phyloP scores from a whole-genome alignment of 1,140 invertebrate genomes.

The Trichogramma pretiosum region DNA sequence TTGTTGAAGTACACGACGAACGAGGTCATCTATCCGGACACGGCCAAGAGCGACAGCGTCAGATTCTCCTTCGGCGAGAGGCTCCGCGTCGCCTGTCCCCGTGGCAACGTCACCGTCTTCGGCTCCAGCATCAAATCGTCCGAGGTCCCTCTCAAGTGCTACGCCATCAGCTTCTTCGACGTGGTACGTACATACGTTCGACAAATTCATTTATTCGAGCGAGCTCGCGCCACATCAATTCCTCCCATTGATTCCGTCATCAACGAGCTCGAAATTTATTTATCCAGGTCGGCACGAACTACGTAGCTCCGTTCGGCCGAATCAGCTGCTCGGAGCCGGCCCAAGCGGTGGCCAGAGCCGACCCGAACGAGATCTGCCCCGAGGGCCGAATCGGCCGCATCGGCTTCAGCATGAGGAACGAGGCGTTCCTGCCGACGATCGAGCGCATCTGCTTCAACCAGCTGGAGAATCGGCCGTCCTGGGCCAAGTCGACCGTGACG shows the following conservation, averaged over 20 bases:
- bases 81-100: constrained; percentile 4
- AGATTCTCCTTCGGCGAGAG: neutral
- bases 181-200: constrained; percentile 1
- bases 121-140: neutral
- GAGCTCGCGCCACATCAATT: neutral
- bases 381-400: constrained; percentile 3
- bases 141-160: constrained; percentile 6
- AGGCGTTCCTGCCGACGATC: neutral
- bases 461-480: too few relatives aligned
- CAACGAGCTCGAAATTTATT: too few relatives aligned
- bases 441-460: constrained; percentile 11
- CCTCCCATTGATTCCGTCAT: neutral
- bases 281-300: neutral
- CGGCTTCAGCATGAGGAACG: neutral
- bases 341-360: neutral
- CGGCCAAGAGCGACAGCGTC: neutral
- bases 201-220: neutral
- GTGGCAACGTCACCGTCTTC: neutral
- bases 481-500: too few relatives aligned
- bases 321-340: neutral
- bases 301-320: neutral
- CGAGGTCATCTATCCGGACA: constrained; percentile 8
- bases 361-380: neutral
- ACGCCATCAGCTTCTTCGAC: constrained; percentile 7
- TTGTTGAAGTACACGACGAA: neutral